phyloP scores from a whole-genome alignment of 2,888 invertebrate genomes.

The Drosophila diplacantha region DNA sequence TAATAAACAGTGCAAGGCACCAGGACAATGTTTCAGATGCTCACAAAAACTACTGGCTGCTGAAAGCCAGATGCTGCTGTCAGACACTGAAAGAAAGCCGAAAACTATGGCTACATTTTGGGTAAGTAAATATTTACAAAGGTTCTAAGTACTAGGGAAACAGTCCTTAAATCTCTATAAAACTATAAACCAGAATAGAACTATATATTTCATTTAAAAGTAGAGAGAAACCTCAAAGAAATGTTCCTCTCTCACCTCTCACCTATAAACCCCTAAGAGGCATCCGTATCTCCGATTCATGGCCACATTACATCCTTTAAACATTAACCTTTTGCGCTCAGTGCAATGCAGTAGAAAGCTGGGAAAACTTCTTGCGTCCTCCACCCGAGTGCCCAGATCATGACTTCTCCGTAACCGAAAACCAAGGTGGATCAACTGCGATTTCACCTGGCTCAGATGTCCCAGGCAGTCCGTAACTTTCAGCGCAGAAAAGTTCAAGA shows the following conservation, averaged over 20 bases:
- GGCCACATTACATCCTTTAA: background rate
- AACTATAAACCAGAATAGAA: too few relatives aligned
- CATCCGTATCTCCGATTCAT: background rate
- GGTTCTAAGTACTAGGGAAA: background rate
- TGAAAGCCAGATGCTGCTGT: slow-evolving; percentile 4
- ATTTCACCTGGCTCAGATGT: slow-evolving; percentile 13
- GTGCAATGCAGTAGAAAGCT: background rate
- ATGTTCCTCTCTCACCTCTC: background rate
- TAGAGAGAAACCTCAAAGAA: too few relatives aligned
- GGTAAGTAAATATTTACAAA: too few relatives aligned
- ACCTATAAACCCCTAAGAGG: background rate
- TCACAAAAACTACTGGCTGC: background rate
- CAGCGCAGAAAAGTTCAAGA: slow-evolving; percentile 11
- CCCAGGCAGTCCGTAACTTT: slow-evolving; percentile 1
- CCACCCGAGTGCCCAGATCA: slow-evolving; percentile 11
- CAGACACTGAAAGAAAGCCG: background rate
- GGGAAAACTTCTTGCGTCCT: background rate
- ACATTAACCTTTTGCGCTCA: background rate
- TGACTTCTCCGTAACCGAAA: slow-evolving; percentile 19
- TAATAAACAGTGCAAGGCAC: slow-evolving; percentile 20
- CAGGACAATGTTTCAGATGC: slow-evolving; percentile 26
- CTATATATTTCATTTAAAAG: background rate
- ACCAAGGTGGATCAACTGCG: slow-evolving; percentile 24
- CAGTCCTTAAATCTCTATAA: too few relatives aligned
- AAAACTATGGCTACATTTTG: background rate